Evolutionary conservation across 2,797 vertebrate genomes (phyloP).

Genomic region (Crossoptilon crossoptilon): DNA sequence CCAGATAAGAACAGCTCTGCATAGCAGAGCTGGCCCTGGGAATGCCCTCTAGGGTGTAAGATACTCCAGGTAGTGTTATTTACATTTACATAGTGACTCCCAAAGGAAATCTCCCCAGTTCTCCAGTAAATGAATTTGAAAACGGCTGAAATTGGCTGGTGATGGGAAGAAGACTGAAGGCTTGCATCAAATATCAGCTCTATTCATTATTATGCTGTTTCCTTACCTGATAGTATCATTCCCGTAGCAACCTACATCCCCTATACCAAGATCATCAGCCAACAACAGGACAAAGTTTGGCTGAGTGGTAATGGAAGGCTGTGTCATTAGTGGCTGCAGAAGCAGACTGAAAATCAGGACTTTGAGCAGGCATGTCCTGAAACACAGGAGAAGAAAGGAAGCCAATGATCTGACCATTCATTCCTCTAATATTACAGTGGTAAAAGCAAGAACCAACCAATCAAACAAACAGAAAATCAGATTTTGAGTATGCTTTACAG

Average conservation of each 20-base stretch:
- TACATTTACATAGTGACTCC: background rate
- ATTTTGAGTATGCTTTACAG: background rate
- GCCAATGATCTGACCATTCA: background rate
- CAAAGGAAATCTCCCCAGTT: background rate
- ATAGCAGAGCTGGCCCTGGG: background rate
- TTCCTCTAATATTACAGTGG: background rate
- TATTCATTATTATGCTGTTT: background rate
- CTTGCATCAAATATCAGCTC: background rate
- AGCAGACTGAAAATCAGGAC: background rate
- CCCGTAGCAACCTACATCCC: slow-evolving; percentile 93
- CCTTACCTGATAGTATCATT: slow-evolving; percentile 90
- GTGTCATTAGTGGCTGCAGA: background rate
- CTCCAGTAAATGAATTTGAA: background rate
- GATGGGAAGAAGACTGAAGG: background rate
- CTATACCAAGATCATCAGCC: slow-evolving; percentile 94
- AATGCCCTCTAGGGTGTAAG: background rate
- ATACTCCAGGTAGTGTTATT: background rate
- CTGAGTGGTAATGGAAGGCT: background rate
- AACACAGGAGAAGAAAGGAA: background rate
- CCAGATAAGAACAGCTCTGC: background rate
- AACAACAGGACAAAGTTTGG: slow-evolving; percentile 92
- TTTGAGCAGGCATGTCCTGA: slow-evolving; percentile 29
- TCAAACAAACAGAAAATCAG: background rate
- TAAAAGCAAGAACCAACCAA: background rate
- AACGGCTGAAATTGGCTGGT: background rate